Base-by-base conservation (phyloP, 2,888 invertebrate species). In the Stratiomys singularior region DNA sequence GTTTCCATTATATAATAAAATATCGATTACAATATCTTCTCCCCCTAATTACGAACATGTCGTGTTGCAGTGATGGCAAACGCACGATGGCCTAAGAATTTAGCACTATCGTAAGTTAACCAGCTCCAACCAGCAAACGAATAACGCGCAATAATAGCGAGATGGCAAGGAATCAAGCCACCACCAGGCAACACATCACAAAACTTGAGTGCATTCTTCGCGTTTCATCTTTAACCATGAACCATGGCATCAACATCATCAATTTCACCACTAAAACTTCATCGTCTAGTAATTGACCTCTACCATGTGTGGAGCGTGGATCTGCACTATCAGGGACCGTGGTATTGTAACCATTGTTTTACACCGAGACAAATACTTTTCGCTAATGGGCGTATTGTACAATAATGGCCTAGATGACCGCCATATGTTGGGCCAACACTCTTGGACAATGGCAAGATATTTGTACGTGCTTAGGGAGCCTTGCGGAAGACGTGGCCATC, bases 11-110 rank as follows among this genome's bases (percentile, higher is more conserved):
- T 69, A 46, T 60, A 78, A 78, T 78, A 76, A 78, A 78, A 78
- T 78, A 69, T 78, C 76, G 78, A 78, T 76, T 74, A 60, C 78
- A 76, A 78, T 60, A 78, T 66, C 58, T 78, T 76, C 37, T 28
- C 69, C 30, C 76, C 69, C 69, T 74, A 74, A 74, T 74, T 74
- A 74, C 60, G 25, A 27, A 58, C 44, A 74, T 60, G 74, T 74
- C 74, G 74, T 60, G 74, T 60, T 74, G 23, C 18, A 72, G 60
- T 69, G 69, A 69, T 69, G 46, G 69, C 46, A 25, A 46, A 69
- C 21, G 46, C 69, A 69, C 30, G 69, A n/a, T 47, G 23, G 3
- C 13, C 30, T 25, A 30, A 30, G 47, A 69, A 69, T 69, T 46
- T 69, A 69, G 47, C 47, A 69, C 69, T n/a, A 47, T 23, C 27